A percentile compares a stretch with the other conserved stretches of the same genome.
Conservation (phyloP, 2,797 vertebrate genomes). For the Sphaeramia orbicularis region DNA sequence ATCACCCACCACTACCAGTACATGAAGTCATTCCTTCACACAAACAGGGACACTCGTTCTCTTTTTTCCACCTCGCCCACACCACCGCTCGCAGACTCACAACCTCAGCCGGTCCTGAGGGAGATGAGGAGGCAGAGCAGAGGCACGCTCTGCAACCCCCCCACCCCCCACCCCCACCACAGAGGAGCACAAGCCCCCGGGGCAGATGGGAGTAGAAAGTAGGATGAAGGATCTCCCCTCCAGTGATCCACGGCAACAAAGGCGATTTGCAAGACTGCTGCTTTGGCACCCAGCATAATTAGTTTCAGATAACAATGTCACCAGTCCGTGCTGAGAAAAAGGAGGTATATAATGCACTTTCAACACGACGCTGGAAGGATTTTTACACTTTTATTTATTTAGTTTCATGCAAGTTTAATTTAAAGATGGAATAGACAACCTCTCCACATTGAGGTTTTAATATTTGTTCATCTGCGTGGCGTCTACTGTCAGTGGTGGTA, state of each 20-base stretch:
- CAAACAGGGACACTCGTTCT: conserved; percentile 23
- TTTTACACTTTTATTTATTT: no score
- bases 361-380: no score
- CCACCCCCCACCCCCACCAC: conserved; percentile 39
- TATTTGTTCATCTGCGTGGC: no score
- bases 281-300: conserved; percentile 70
- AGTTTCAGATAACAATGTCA: conserved; percentile 73
- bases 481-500: no score
- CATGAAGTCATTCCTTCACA: conserved; percentile 29
- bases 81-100: conserved; percentile 19
- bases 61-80: conserved; percentile 29
- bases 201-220: conserved; percentile 63
- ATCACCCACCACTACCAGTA: conserved; percentile 48
- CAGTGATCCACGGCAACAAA: conserved; percentile 74
- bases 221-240: conserved; percentile 74
- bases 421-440: no score
- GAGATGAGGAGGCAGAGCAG: conserved; percentile 56
- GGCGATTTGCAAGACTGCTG: conserved; percentile 63
- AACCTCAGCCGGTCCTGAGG: conserved; percentile 41
- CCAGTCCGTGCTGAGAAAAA: conserved; percentile 28
- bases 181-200: conserved; percentile 57
- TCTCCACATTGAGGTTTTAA: no score
- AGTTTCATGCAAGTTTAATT: no score
- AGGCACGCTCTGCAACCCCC: no score
- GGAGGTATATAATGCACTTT: neutral